Conservation (phyloP, 1,140 invertebrate genomes). For the Phortica variegata region DNA sequence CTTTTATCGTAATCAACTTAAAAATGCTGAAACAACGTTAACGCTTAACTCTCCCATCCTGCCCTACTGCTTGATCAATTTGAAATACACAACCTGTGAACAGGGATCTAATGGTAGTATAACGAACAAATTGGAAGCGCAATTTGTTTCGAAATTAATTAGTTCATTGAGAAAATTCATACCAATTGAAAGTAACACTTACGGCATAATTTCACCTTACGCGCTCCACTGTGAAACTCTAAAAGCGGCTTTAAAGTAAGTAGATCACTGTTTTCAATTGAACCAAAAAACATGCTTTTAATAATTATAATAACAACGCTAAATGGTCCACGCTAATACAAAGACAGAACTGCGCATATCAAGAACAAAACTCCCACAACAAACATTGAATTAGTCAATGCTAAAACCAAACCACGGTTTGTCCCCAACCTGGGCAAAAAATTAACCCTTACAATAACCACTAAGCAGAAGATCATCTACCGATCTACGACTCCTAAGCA, state of each 20-base stretch:
- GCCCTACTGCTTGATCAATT: conserved; percentile 63
- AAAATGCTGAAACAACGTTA: conserved; percentile 15
- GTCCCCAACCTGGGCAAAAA: too few species aligned
- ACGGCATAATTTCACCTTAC: conserved; percentile 54
- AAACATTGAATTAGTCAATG: too few species aligned
- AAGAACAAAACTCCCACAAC: too few species aligned
- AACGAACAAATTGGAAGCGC: conserved; percentile 61
- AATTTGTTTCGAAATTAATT: conserved; percentile 62
- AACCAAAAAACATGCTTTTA: too few species aligned
- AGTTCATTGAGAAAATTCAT: conserved; percentile 60
- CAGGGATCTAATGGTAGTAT: conserved; percentile 25
- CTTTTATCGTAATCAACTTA: conserved; percentile 71
- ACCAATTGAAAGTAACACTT: conserved; percentile 20
- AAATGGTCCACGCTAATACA: too few species aligned
- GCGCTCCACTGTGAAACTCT: conserved; percentile 30
- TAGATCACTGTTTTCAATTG: too few species aligned
- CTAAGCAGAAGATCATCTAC: too few species aligned
- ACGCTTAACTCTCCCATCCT: conserved; percentile 42
- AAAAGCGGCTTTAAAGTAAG: conserved; percentile 6
- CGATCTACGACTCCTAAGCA: too few species aligned
- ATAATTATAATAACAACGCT: too few species aligned
- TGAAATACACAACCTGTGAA: conserved; percentile 50
- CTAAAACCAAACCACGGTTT: too few species aligned
- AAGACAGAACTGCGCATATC: too few species aligned
- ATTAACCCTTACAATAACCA: too few species aligned